Base-by-base conservation (phyloP, 2,797 vertebrate genomes). In the Centropyge bicolor region DNA sequence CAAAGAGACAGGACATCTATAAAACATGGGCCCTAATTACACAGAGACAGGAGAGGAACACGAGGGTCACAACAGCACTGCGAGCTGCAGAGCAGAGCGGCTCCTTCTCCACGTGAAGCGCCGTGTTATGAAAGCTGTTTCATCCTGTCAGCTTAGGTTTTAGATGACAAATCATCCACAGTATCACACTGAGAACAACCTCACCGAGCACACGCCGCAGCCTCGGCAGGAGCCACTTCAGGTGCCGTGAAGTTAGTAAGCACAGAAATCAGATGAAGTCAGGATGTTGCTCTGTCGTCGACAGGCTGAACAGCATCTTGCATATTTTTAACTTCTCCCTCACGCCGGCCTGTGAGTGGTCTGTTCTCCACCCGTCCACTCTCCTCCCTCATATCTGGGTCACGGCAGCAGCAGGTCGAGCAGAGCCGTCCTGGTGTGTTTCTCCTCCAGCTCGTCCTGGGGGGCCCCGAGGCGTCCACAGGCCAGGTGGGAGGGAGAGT, bases 21-120 rank as follows among this genome's bases (percentile, higher is more conserved):
- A 83, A 86, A 87, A 82, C 79, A 90, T 82, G 71, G 48, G 31
- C 19, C 35, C 64, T 84, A 83, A 92, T 90, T 89, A 89, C 54
- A 14, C 8, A 27, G 20, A 67, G 68, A 80, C 74, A 46, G 22
- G 31, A 54, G 70, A 70, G 56, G 63, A 76, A 70, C 74, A 45
- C 4, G 0, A 38, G 35, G 63, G 73, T 86, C 77, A 43, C 16
- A 62, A 22, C 80, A 43, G 77, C 65, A 41, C 59, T 19, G 12
- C 10, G 59, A 80, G 59, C 1, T 43, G 20, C 56, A n/a, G 55
- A 63, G 70, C 51, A 43, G 27, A 56, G 62, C 48, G 35, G 36
- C 51, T 61, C 43, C 17, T 12, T 56, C 27, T n/a, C 59, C 24
- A 7, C 63, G 5, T 38, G 13, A 72, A 76, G 35, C 38, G 0